Evolutionary conservation across 2,113 vertebrate genomes (phyloP).

Genomic region (Ursus arctos): DNA sequence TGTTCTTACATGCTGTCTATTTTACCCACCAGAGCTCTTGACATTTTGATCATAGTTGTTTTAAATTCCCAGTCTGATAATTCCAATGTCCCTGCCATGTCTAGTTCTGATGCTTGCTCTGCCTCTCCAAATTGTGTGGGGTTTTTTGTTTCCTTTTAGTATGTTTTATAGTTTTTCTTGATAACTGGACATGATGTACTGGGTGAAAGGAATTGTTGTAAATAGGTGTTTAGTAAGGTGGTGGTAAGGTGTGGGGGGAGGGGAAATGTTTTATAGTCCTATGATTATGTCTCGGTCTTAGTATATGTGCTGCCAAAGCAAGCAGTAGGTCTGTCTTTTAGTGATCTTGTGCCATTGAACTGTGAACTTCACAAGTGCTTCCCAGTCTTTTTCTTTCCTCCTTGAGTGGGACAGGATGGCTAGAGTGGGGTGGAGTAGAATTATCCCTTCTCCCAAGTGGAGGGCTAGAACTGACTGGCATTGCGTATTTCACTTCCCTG

Average conservation of each 20-base stretch:
- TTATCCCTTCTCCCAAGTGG: neutral
- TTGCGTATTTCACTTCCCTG: neutral
- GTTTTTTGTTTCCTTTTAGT: neutral
- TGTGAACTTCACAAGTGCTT: neutral
- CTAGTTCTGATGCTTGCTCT: neutral
- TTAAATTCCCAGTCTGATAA: neutral
- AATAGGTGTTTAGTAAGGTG: neutral
- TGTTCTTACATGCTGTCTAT: neutral
- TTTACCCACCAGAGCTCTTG: neutral
- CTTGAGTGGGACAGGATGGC: neutral
- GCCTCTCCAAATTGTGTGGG: neutral
- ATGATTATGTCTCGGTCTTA: neutral
- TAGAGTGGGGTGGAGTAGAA: neutral
- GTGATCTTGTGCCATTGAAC: neutral
- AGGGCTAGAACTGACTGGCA: neutral
- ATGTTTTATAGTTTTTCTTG: neutral
- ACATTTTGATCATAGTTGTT: neutral
- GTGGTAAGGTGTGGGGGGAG: neutral
- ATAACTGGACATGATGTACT: neutral
- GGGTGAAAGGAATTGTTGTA: neutral
- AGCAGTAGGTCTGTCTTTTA: neutral
- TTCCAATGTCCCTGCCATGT: neutral
- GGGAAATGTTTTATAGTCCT: neutral
- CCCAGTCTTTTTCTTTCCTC: neutral
- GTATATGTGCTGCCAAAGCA: neutral